Conservation (phyloP, 2,797 vertebrate genomes). For the Centropyge bicolor region DNA sequence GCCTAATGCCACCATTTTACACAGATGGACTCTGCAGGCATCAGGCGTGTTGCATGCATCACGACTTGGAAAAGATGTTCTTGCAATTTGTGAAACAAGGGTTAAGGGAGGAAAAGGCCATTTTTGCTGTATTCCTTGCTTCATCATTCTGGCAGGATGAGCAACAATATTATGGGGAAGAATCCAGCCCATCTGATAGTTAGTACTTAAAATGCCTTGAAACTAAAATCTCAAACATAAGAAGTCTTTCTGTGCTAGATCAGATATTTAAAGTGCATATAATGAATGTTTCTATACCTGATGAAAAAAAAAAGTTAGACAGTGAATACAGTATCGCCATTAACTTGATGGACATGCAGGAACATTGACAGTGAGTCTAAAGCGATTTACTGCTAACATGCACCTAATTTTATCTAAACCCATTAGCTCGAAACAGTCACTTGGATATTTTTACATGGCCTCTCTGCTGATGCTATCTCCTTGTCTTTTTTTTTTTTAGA, state of each 20-base stretch:
- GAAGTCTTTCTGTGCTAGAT: neutral
- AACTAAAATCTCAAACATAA: neutral
- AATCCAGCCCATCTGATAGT: neutral
- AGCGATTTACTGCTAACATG: constrained; percentile 44
- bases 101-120: neutral
- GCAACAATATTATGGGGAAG: neutral
- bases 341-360: constrained; percentile 36
- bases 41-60: constrained; percentile 51
- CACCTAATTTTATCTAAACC: constrained; percentile 60
- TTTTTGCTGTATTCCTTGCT: neutral
- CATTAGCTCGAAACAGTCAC: constrained; percentile 51
- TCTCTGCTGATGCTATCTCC: constrained; percentile 45
- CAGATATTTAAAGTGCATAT: constrained; percentile 2
- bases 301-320: constrained; percentile 8
- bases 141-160: neutral
- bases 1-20: constrained; percentile 51
- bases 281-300: neutral
- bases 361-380: constrained; percentile 40
- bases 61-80: constrained; percentile 50
- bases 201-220: neutral
- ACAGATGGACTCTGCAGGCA: constrained; percentile 70
- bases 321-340: constrained; percentile 26
- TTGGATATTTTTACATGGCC: constrained; percentile 60
- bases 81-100: constrained; percentile 26
- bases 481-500: constrained; percentile 35